A percentile compares a stretch with the other conserved stretches of the same genome.
Conservation (phyloP, 1,140 invertebrate genomes). For the Eueides isabella region DNA sequence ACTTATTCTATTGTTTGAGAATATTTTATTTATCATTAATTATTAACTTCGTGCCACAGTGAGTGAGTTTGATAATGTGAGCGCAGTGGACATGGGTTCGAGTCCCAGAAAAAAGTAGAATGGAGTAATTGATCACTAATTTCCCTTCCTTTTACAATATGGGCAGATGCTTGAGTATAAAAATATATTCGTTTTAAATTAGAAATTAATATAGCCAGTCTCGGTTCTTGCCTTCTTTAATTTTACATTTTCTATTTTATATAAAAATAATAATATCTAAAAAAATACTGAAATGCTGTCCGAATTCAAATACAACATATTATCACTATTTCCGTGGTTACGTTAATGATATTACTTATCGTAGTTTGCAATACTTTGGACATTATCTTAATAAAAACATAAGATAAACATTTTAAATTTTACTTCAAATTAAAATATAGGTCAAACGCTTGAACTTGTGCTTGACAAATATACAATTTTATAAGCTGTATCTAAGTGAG, state of each 20-base stretch:
- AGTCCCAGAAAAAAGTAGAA: background rate
- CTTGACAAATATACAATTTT: background rate
- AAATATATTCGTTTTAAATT: too few relatives aligned
- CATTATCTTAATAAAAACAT: constrained; percentile 5
- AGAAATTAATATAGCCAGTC: too few relatives aligned
- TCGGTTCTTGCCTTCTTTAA: constrained; percentile 2
- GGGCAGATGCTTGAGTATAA: too few relatives aligned
- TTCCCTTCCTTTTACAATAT: too few relatives aligned
- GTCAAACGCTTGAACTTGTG: constrained; percentile 1
- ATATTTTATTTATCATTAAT: constrained; percentile 17
- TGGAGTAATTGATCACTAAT: background rate
- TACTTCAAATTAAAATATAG: background rate
- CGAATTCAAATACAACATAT: constrained; percentile 2
- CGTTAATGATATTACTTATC: constrained; percentile 16
- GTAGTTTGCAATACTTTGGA: background rate
- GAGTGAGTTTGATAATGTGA: background rate
- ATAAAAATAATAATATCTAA: background rate
- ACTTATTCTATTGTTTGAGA: constrained; percentile 17
- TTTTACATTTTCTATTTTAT: background rate
- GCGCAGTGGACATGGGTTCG: background rate
- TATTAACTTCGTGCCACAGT: background rate
- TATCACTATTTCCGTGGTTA: constrained; percentile 22
- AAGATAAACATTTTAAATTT: background rate
- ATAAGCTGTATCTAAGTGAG: background rate
- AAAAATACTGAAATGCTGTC: constrained; percentile 29